phyloP scores from a whole-genome alignment of 1,140 invertebrate species.

The Ladona fulva region DNA sequence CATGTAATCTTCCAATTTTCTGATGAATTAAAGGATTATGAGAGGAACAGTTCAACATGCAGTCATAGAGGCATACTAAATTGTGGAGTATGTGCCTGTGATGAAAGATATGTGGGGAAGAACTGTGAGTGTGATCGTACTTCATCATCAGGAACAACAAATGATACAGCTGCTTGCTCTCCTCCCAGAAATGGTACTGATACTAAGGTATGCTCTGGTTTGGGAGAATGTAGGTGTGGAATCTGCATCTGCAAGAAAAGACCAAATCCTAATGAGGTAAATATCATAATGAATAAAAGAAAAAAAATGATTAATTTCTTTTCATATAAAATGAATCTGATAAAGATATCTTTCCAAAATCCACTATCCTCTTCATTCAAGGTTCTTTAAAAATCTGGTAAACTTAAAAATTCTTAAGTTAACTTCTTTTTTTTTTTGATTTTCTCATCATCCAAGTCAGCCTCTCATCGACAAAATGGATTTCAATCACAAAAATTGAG shows the following conservation, averaged over 20 bases:
- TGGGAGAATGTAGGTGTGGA: constrained; percentile 54
- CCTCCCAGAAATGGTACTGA: neutral
- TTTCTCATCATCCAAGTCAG: too few species aligned
- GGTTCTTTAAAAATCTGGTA: too few species aligned
- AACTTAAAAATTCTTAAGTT: too few species aligned
- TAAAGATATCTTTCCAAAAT: too few species aligned
- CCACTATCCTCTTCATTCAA: too few species aligned
- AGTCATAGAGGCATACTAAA: constrained; percentile 30
- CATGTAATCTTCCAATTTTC: neutral
- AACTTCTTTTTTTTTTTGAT: too few species aligned
- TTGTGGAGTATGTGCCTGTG: constrained; percentile 46
- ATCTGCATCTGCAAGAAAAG: constrained; percentile 49
- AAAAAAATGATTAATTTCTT: too few species aligned
- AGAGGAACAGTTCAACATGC: constrained; percentile 20
- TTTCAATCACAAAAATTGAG: too few species aligned
- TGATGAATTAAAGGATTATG: neutral
- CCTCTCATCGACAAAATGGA: too few species aligned
- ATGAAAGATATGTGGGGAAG: constrained; percentile 38
- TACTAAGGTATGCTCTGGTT: constrained; percentile 40
- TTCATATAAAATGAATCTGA: too few species aligned
- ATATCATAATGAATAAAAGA: neutral
- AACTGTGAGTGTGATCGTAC: constrained; percentile 42
- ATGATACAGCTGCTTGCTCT: neutral
- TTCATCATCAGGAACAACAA: constrained; percentile 14
- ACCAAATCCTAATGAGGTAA: constrained; percentile 34